phyloP scores from a whole-genome alignment of 1,140 invertebrate species.

The Rhopalosiphum padi region DNA sequence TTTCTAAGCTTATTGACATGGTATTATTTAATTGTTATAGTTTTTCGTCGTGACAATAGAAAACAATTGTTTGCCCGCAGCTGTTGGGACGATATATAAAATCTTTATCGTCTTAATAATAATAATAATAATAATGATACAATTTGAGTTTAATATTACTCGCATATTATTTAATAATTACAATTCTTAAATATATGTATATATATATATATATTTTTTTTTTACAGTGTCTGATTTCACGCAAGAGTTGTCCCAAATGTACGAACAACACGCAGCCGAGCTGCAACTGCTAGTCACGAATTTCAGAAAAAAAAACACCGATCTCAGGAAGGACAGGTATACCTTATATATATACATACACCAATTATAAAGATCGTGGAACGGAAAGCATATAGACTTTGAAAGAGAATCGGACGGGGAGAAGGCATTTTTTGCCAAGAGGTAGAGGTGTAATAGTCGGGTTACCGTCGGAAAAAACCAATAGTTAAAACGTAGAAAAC shows the following conservation, averaged over 20 bases:
- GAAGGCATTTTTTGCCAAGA: not conserved
- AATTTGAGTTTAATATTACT: not conserved
- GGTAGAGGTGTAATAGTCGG: not conserved
- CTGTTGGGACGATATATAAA: not conserved
- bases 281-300: constrained; percentile 86
- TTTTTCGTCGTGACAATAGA: not conserved
- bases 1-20: not conserved
- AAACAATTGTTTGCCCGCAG: not conserved
- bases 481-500: not conserved
- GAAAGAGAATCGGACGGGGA: not conserved
- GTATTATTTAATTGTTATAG: not conserved
- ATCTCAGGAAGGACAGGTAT: constrained; percentile 88
- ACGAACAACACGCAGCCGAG: constrained; percentile 92
- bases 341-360: constrained; percentile 1
- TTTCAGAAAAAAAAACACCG: constrained; percentile 85
- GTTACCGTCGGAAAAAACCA: not conserved
- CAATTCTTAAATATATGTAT: not conserved
- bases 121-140: not conserved
- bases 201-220: constrained; percentile 60
- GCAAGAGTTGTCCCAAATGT: constrained; percentile 86
- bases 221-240: constrained; percentile 93
- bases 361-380: not conserved
- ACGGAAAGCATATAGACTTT: not conserved
- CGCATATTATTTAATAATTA: not conserved
- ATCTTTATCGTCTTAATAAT: not conserved